These are phyloP conservation scores for Notolepis coatsorum DNA, from an alignment of 2,797 vertebrate genomes.

Conservation along the genomic window DNA sequence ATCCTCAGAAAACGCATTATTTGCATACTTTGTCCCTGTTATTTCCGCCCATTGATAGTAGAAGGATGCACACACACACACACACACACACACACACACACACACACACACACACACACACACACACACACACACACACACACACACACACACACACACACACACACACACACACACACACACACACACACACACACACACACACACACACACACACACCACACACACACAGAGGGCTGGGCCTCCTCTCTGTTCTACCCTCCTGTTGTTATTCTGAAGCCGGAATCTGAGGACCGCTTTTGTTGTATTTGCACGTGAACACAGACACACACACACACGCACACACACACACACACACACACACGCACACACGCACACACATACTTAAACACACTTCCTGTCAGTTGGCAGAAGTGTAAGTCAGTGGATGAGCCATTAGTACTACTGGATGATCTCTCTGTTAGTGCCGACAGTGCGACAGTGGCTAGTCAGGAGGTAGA, in stretches of 20 bases:
- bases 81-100: background rate
- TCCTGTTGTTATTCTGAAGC: constrained; percentile 29
- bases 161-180: background rate
- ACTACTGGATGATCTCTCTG: too few species aligned
- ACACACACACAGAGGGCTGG: background rate
- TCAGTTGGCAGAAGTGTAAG: constrained; percentile 21
- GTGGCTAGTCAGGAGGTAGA: too few species aligned
- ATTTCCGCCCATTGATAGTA: constrained; percentile 66
- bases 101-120: background rate
- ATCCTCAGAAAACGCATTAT: constrained; percentile 50
- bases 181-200: constrained; percentile 18
- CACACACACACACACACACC: constrained; percentile 3
- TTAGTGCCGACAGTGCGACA: too few species aligned
- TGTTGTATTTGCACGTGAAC: constrained; percentile 34
- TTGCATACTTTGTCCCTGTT: constrained; percentile 64
- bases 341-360: constrained; percentile 11
- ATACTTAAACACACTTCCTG: constrained; percentile 20
- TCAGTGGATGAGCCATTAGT: background rate
- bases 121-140: background rate
- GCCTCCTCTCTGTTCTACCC: constrained; percentile 10
- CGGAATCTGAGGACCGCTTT: constrained; percentile 22
- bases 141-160: constrained; percentile 2
- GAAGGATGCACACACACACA: constrained; percentile 18
- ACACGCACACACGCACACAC: constrained; percentile 5
- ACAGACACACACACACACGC: background rate